A percentile compares a stretch with the other conserved stretches of the same genome.
phyloP scores from a whole-genome alignment of 1,140 invertebrate genomes.

The Drosophila leontia region DNA sequence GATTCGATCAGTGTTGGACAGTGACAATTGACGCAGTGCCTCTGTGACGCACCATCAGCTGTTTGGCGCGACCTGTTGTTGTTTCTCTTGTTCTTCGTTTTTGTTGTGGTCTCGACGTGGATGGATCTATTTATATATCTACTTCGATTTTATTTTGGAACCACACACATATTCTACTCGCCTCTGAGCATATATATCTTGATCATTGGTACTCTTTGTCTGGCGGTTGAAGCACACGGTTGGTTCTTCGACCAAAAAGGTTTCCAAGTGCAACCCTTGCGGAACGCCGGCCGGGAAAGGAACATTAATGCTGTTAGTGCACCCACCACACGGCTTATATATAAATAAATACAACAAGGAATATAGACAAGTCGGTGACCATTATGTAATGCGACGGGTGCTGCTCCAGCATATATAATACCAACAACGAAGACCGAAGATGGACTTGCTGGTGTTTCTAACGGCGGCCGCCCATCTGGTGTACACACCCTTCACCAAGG shows the following conservation, averaged over 20 bases:
- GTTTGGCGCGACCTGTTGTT: slow-evolving; percentile 58
- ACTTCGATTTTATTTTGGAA: slow-evolving; percentile 72
- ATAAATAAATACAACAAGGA: slow-evolving; percentile 14
- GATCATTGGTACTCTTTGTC: slow-evolving; percentile 6
- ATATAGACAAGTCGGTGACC: slow-evolving; percentile 32
- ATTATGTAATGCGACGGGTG: slow-evolving; percentile 66
- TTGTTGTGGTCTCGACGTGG: slow-evolving; percentile 63
- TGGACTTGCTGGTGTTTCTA: slow-evolving; percentile 86
- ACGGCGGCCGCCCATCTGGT: slow-evolving; percentile 92
- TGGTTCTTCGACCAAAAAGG: slow-evolving; percentile 6
- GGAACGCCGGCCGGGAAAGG: slow-evolving; percentile 17
- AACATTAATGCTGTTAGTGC: background rate
- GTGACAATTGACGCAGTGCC: slow-evolving; percentile 1
- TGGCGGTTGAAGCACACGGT: background rate
- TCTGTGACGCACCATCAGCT: slow-evolving; percentile 37
- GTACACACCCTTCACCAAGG: slow-evolving; percentile 98
- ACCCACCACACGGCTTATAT: background rate
- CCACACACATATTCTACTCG: slow-evolving; percentile 54
- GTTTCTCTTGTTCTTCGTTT: slow-evolving; percentile 32
- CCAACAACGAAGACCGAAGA: slow-evolving; percentile 1
- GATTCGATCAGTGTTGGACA: background rate
- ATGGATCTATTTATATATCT: slow-evolving; percentile 73
- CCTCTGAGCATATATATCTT: slow-evolving; percentile 34
- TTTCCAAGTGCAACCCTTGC: background rate
- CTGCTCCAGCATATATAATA: slow-evolving; percentile 31